A percentile compares a stretch with the other conserved stretches of the same genome.
Evolutionary conservation across 2,888 invertebrate genomes (phyloP).

Genomic region (Eurytoma californica): DNA sequence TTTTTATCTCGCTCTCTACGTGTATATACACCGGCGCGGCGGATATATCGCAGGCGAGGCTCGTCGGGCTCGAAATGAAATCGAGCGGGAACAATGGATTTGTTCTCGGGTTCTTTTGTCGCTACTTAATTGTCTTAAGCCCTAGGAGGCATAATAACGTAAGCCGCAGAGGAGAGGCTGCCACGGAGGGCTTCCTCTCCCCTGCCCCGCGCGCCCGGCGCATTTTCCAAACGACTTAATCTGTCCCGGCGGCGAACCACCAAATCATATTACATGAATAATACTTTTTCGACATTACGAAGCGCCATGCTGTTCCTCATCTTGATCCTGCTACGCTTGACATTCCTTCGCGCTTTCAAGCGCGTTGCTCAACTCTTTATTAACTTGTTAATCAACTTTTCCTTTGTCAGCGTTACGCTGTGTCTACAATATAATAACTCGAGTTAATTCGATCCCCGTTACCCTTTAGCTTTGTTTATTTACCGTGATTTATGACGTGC

Average conservation of each 20-base stretch:
- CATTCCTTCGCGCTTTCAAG: slow-evolving; percentile 1
- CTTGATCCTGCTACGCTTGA: background rate
- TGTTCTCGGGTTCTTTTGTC: slow-evolving; percentile 22
- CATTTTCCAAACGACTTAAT: slow-evolving; percentile 40
- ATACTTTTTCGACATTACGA: slow-evolving; percentile 12
- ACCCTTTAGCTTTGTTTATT: too few species aligned
- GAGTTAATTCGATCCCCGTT: too few species aligned
- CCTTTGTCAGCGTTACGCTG: too few species aligned
- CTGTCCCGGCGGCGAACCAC: slow-evolving; percentile 5
- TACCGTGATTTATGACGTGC: too few species aligned
- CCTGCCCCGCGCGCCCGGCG: background rate
- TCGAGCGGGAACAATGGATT: slow-evolving; percentile 34
- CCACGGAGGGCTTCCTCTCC: background rate
- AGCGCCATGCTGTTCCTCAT: slow-evolving; percentile 1
- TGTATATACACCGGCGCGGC: background rate
- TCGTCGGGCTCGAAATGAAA: slow-evolving; percentile 11
- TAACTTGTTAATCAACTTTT: too few species aligned
- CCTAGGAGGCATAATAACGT: slow-evolving; percentile 9
- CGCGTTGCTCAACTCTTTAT: background rate
- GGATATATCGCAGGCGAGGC: background rate
- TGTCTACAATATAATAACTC: too few species aligned
- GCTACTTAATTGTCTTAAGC: slow-evolving; percentile 33
- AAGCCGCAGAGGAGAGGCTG: background rate
- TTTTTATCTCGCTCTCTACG: background rate
- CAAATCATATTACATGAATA: slow-evolving; percentile 32